These are phyloP conservation scores for Thymallus thymallus DNA, from an alignment of 2,113 vertebrate genomes.

Conservation along the genomic window DNA sequence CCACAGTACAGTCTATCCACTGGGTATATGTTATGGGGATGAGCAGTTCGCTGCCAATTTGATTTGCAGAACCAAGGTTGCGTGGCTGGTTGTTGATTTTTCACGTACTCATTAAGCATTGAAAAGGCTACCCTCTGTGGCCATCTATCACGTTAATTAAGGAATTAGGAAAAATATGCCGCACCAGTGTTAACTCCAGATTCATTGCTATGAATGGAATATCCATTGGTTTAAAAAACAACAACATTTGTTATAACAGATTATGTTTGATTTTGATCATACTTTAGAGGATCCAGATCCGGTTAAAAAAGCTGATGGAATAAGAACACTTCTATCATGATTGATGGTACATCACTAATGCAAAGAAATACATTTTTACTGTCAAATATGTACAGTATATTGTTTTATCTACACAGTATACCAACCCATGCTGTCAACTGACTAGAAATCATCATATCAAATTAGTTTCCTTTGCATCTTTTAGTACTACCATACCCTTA, in stretches of 20 bases:
- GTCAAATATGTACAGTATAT: not conserved
- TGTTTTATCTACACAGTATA: not conserved
- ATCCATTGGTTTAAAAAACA: too few relatives aligned
- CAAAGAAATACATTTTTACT: not conserved
- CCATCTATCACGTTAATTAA: constrained; percentile 64
- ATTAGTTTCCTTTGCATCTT: too few relatives aligned
- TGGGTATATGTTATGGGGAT: not conserved
- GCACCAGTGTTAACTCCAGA: not conserved
- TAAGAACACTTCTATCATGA: not conserved
- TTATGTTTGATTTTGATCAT: too few relatives aligned
- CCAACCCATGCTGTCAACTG: not conserved
- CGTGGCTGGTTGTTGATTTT: constrained; percentile 25
- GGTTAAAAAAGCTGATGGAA: not conserved
- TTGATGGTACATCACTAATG: not conserved
- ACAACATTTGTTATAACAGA: too few relatives aligned
- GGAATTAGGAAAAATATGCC: constrained; percentile 39
- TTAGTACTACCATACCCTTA: too few relatives aligned
- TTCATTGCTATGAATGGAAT: too few relatives aligned
- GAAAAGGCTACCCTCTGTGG: constrained; percentile 44
- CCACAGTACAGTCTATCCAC: not conserved
- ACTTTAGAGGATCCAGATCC: not conserved
- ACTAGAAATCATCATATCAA: too few relatives aligned
- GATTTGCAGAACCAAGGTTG: constrained; percentile 38
- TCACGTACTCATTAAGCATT: constrained; percentile 47
- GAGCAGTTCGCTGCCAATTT: constrained; percentile 31